These are phyloP conservation scores for Tinamus guttatus DNA, from an alignment of 2,113 vertebrate genomes.

Conservation along the genomic window DNA sequence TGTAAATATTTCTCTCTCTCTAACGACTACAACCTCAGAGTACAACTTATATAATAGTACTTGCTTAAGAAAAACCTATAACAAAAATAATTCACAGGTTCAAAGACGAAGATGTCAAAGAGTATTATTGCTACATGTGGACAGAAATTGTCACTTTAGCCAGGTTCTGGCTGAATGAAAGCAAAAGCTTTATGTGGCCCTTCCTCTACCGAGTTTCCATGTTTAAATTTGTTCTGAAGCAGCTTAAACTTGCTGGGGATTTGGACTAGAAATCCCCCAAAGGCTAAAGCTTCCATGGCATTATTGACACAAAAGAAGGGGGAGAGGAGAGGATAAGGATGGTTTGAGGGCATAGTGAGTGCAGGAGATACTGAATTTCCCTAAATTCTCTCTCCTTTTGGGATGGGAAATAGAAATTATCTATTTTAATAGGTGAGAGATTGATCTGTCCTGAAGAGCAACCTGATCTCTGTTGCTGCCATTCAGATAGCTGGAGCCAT, in stretches of 20 bases:
- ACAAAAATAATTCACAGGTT: background rate
- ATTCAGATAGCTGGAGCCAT: background rate
- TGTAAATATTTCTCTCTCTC: conserved; percentile 32
- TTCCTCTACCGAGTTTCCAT: background rate
- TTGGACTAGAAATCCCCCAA: background rate
- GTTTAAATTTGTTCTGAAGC: background rate
- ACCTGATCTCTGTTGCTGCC: background rate
- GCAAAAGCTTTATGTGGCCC: background rate
- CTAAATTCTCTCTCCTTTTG: background rate
- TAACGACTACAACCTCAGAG: conserved; percentile 13
- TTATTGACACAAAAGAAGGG: background rate
- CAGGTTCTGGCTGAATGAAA: background rate
- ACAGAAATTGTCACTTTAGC: background rate
- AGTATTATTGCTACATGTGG: background rate
- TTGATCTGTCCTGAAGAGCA: background rate
- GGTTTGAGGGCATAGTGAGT: background rate
- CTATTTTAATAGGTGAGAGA: background rate
- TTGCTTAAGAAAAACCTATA: background rate
- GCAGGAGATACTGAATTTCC: background rate
- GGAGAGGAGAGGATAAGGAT: background rate
- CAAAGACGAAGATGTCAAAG: background rate
- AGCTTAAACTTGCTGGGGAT: background rate
- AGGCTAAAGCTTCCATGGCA: background rate
- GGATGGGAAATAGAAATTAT: background rate
- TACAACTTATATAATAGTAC: background rate